phyloP scores from a whole-genome alignment of 2,113 vertebrate species.

The Mobula hypostoma region DNA sequence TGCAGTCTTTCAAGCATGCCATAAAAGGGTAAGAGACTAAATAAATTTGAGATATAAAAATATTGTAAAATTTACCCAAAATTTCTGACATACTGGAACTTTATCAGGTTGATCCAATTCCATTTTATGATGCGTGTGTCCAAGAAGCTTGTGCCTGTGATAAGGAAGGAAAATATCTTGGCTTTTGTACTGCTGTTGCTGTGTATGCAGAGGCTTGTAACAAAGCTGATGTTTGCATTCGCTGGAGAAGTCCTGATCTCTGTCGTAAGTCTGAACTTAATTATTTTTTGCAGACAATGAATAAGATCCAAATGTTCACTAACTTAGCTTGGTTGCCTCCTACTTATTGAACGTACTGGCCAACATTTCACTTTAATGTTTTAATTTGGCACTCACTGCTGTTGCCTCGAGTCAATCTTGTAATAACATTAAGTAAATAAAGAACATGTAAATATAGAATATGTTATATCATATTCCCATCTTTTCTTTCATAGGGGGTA shows the following conservation, averaged over 20 bases:
- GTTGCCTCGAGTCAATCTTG: neutral
- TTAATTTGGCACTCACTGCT: neutral
- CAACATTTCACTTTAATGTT: neutral
- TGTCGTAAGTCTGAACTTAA: constrained; percentile 58
- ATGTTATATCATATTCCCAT: neutral
- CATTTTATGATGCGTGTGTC: constrained; percentile 63
- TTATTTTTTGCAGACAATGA: neutral
- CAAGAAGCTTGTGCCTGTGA: constrained; percentile 67
- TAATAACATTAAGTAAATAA: neutral
- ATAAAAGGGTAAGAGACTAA: constrained; percentile 36
- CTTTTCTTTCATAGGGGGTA: neutral
- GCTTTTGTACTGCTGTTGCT: constrained; percentile 67
- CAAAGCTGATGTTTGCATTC: constrained; percentile 58
- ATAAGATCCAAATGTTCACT: neutral
- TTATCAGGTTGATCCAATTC: constrained; percentile 51
- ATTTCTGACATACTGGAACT: neutral
- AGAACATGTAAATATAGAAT: neutral
- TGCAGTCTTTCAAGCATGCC: constrained; percentile 38
- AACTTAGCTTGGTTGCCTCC: neutral
- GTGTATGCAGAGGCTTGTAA: constrained; percentile 65
- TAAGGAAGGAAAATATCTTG: constrained; percentile 66
- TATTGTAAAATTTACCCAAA: neutral
- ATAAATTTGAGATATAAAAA: neutral
- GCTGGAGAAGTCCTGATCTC: constrained; percentile 65
- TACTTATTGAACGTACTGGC: no score